Evolutionary conservation across 1,140 invertebrate genomes (phyloP).

Genomic region (Drosophila tani): DNA sequence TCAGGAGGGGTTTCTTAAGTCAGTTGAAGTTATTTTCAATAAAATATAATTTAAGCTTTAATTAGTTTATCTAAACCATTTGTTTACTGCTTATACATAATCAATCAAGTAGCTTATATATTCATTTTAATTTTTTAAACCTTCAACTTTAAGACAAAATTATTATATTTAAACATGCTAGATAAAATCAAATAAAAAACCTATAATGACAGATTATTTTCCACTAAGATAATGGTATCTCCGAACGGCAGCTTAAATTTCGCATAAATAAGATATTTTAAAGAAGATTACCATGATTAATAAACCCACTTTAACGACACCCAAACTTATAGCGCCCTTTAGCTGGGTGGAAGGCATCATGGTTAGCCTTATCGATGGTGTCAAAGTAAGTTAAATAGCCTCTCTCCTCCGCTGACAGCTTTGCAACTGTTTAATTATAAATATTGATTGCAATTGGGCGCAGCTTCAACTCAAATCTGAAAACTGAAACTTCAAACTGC

Average conservation of each 20-base stretch:
- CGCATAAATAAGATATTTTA: neutral
- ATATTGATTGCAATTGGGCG: slow-evolving; percentile 39
- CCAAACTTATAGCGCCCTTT: slow-evolving; percentile 72
- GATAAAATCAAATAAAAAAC: neutral
- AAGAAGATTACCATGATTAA: neutral
- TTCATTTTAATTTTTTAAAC: too few relatives aligned
- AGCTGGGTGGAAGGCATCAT: slow-evolving; percentile 77
- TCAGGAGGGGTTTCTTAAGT: neutral
- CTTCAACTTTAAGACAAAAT: neutral
- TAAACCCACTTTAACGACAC: slow-evolving; percentile 7
- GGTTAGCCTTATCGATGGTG: slow-evolving; percentile 65
- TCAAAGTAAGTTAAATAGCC: slow-evolving; percentile 78
- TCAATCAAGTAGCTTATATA: too few relatives aligned
- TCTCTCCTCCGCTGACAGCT: slow-evolving; percentile 34
- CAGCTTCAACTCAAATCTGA: slow-evolving; percentile 19
- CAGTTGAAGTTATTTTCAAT: neutral
- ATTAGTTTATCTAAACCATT: too few relatives aligned
- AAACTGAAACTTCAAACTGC: slow-evolving; percentile 57
- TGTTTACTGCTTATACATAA: too few relatives aligned
- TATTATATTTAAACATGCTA: neutral
- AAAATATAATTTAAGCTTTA: too few relatives aligned
- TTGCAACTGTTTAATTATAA: slow-evolving; percentile 25
- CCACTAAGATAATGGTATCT: neutral
- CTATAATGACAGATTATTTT: neutral
- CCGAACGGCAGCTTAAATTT: neutral